These are phyloP conservation scores for Larimichthys crocea DNA, from an alignment of 2,113 vertebrate species.

Conservation along the genomic window DNA sequence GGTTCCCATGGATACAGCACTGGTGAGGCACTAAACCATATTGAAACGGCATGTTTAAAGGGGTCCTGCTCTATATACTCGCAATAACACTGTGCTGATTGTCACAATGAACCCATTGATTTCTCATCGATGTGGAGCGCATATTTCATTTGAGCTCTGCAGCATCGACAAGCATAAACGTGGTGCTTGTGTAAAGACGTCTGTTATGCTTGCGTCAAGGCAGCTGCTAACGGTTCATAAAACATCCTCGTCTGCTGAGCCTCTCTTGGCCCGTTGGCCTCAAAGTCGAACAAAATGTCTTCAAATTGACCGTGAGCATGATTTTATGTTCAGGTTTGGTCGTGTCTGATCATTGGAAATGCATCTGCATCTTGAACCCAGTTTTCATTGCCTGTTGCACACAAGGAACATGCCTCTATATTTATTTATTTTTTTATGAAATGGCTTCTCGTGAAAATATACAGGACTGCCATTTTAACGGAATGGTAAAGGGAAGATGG, in stretches of 20 bases:
- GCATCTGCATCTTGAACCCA: constrained; percentile 19
- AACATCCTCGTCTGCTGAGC: constrained; percentile 6
- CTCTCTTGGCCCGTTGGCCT: constrained; percentile 28
- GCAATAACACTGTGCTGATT: constrained; percentile 33
- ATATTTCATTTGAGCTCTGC: constrained; percentile 32
- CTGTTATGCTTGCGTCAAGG: constrained; percentile 35
- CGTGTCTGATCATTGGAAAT: not conserved
- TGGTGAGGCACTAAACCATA: constrained; percentile 81
- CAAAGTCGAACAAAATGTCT: constrained; percentile 12
- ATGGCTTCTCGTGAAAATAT: constrained; percentile 19
- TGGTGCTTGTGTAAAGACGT: constrained; percentile 30
- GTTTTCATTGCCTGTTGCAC: not conserved
- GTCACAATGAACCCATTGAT: constrained; percentile 25
- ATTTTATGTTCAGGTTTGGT: not conserved
- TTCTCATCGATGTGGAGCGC: constrained; percentile 25
- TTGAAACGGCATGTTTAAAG: constrained; percentile 28
- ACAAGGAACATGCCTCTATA: constrained; percentile 10
- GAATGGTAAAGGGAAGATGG: not conserved
- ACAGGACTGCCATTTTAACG: constrained; percentile 5
- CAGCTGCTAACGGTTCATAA: constrained; percentile 22
- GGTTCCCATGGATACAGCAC: constrained; percentile 97
- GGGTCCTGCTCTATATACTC: constrained; percentile 20
- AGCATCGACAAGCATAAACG: constrained; percentile 42
- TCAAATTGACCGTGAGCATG: not conserved
- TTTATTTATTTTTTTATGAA: not conserved